These are phyloP conservation scores for Aspiorhynchus laticeps DNA, from an alignment of 2,113 vertebrate genomes.

Conservation along the genomic window DNA sequence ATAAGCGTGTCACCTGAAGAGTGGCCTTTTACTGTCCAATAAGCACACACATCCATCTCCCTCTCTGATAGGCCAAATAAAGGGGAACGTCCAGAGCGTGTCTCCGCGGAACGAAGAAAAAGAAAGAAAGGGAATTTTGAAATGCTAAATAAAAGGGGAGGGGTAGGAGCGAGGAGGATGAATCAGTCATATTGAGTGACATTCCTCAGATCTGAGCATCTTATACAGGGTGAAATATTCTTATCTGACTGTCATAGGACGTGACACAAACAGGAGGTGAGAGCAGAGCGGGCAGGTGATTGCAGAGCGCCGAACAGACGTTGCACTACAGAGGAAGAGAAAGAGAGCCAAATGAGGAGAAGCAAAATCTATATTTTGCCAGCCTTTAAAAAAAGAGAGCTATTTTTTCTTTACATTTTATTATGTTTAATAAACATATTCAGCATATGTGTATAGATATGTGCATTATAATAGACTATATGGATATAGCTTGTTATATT, in stretches of 20 bases:
- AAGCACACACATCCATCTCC: slow-evolving; percentile 93
- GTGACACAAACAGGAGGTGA: slow-evolving; percentile 86
- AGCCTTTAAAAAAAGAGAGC: not conserved
- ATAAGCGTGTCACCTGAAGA: slow-evolving; percentile 91
- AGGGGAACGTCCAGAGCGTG: slow-evolving; percentile 73
- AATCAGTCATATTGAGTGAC: slow-evolving; percentile 94
- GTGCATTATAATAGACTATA: not conserved
- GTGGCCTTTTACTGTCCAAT: slow-evolving; percentile 97
- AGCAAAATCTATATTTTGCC: not conserved
- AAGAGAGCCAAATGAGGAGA: not conserved
- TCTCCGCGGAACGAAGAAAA: slow-evolving; percentile 73
- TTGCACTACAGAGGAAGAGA: slow-evolving; percentile 66
- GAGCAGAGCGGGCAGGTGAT: slow-evolving; percentile 78
- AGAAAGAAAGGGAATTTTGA: slow-evolving; percentile 86
- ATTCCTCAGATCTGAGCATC: slow-evolving; percentile 92
- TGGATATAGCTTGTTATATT: not conserved
- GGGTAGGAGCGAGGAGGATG: slow-evolving; percentile 55
- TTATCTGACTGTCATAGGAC: slow-evolving; percentile 91
- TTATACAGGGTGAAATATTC: slow-evolving; percentile 89
- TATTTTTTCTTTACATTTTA: not conserved
- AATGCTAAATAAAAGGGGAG: slow-evolving; percentile 84
- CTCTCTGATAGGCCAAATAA: slow-evolving; percentile 84
- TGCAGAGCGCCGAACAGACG: slow-evolving; percentile 80
- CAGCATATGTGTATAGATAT: not conserved
- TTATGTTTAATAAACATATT: not conserved